Base-by-base conservation (phyloP, 2,888 invertebrate species). In the Synergus itoensis region DNA sequence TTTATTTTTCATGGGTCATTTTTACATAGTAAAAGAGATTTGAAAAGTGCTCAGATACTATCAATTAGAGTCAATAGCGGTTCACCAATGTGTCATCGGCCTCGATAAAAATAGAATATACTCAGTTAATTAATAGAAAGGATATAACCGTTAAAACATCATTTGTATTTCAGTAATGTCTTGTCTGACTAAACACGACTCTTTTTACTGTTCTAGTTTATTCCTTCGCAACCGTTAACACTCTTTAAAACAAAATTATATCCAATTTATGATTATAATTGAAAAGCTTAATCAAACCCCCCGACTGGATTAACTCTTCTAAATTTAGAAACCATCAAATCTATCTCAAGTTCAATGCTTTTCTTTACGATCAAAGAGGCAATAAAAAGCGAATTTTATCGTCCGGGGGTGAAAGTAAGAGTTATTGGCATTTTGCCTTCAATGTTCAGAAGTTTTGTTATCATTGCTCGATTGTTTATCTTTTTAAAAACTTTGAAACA, bases 21-120 rank as follows among this genome's bases (percentile, higher is more conserved):
- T 53, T 53, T 4, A 1, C n/a, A 53, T n/a, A n/a, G 2, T n/a
- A 53, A 53, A n/a, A 53, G n/a, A 53, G 8, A n/a, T n/a, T 53
- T n/a, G 4, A n/a, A n/a, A n/a, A 53, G 8, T 53, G 2, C 43
- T 43, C 53, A n/a, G 1, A n/a, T 53, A n/a, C 1, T n/a, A n/a
- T 53, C 53, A 53, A 53, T 53, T n/a, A 53, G n/a, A 53, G 16
- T 53, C n/a, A 53, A n/a, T 53, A 8, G n/a, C 9, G n/a, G 1
- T n/a, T n/a, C 3, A 4, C 53, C 9, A n/a, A 53, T 7, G 53
- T 53, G 14, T 9, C 53, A 53, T n/a, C 53, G 53, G 16, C 53
- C 53, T 53, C 53, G 53, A n/a, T 53, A 53, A 53, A 53, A 53
- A 53, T 53, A n/a, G 53, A 53, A 53, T 53, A 53, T 53, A 5